Evolutionary conservation across 2,888 invertebrate genomes (phyloP).

Genomic region (Lamellibrachia satsuma): DNA sequence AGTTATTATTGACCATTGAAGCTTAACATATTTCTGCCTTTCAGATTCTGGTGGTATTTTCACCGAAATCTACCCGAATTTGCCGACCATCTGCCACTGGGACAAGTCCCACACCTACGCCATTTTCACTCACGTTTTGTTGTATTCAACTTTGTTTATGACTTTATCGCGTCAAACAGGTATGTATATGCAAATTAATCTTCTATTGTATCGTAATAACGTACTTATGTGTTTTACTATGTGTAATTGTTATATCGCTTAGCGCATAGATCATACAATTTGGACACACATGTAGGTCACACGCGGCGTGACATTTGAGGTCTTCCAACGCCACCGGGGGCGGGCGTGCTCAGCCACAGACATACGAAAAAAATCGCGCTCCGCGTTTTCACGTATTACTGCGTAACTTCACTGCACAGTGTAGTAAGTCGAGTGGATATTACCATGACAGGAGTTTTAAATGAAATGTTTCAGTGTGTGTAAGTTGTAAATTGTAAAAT

Average conservation of each 20-base stretch:
- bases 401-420: neutral
- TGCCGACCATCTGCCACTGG: constrained; percentile 17
- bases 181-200: neutral
- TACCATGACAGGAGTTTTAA: neutral
- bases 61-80: neutral
- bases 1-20: neutral
- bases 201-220: neutral
- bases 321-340: neutral
- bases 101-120: constrained; percentile 2
- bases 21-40: constrained; percentile 17
- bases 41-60: constrained; percentile 6
- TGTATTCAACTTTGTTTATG: constrained; percentile 17
- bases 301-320: constrained; percentile 10
- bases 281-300: neutral
- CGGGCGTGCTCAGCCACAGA: neutral
- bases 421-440: neutral
- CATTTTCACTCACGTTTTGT: constrained; percentile 13
- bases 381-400: neutral
- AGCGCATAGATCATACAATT: neutral
- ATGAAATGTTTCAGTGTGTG: neutral
- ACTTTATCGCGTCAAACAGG: constrained; percentile 17
- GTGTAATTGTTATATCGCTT: neutral
- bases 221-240: neutral
- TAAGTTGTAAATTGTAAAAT: neutral
- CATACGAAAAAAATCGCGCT: neutral